Evolutionary conservation across 1,140 invertebrate species (phyloP), one percentile per base, ranked within the genome.

Genomic region (Macrobrachium rosenbergii): DNA sequence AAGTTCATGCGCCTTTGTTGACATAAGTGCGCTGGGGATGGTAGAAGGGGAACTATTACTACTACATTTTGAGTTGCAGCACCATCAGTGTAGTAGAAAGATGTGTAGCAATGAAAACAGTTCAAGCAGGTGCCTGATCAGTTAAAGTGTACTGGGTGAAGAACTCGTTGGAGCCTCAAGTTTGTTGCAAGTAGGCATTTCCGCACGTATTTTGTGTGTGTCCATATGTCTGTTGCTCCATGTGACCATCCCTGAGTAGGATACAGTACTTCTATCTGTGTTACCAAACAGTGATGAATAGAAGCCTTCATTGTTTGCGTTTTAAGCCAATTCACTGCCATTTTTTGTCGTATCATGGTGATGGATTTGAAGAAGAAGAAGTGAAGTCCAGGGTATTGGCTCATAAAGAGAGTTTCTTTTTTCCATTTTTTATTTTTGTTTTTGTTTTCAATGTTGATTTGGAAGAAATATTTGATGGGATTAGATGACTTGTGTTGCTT

Each of bases 311-410:
- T 82, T 88, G 86, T 88, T 88, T 88, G 85, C 76, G 78, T 82
- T 88, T 88, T 75, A 88, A 88, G 86, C 86, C 86, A 82, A 88
- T 88, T 88, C 86, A 88, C 86, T 88, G 86, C 86, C 86, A 88
- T 88, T 88, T 88, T 83, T 88, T 87, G 84, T 87, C 84, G 84
- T 87, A 80, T 87, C 79, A 72, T 80, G 84, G 84, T 87, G 79
- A 80, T 73, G 84, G 77, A 69, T 28, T 69, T 69, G 67, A 81
- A 80, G n/a, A n/a, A n/a, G 59, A 73, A 87, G 67, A 45, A 59
- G 62, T 81, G 67, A 80, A 87, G 84, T 87, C 84, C 77, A 80
- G 77, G 67, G 84, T 87, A 69, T 80, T 69, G 63, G 77, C 78
- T 87, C 77, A 69, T 67, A 28, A 19, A 23, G 45, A 19, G n/a